Evolutionary conservation across 2,113 vertebrate species (phyloP), one percentile per base, ranked within the genome.

Genomic region (Falcunculus frontatus): DNA sequence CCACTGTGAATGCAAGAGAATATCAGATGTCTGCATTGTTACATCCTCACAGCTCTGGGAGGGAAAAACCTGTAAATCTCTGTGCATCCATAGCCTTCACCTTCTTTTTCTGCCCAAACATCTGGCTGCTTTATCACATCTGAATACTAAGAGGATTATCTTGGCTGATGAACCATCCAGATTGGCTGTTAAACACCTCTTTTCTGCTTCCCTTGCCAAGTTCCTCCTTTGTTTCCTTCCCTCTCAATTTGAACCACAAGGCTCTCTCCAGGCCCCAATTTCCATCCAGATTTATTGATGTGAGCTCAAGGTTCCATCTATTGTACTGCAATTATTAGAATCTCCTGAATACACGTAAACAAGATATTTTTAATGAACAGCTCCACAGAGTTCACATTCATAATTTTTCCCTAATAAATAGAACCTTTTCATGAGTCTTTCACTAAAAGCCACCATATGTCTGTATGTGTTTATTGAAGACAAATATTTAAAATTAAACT

Each of bases 111-210:
- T 94, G 82, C 39, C 78, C 35, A 59, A 94, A 90, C 72, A 85
- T 80, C 89, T 95, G 84, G 10, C 72, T 88, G 63, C 74, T 96
- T 83, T 70, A 62, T 87, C 84, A 55, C 42, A 18, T 77, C 59
- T 86, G 82, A 96, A 95, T 90, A 55, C 89, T 93, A 37, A 85
- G 69, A 85, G 82, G 67, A 74, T 95, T 47, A 74, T 67, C 30
- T 80, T 94, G 87, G 91, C 84, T 83, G 67, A 79, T 59, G 59
- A 91, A 44, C 55, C 70, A 32, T 55, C 59, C 63, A 95, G 70
- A 76, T 0, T 91, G 92, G 62, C 69, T 90, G 70, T 83, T 85
- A 65, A 91, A 85, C 53, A 87, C 39, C n/a, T 65, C 67, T 94
- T 47, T 83, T 73, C 78, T 65, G 32, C 67, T 83, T 77, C 42